Conservation (phyloP, 53 echinoderm and acorn worm genomes). For the Pentamera pediparva region DNA sequence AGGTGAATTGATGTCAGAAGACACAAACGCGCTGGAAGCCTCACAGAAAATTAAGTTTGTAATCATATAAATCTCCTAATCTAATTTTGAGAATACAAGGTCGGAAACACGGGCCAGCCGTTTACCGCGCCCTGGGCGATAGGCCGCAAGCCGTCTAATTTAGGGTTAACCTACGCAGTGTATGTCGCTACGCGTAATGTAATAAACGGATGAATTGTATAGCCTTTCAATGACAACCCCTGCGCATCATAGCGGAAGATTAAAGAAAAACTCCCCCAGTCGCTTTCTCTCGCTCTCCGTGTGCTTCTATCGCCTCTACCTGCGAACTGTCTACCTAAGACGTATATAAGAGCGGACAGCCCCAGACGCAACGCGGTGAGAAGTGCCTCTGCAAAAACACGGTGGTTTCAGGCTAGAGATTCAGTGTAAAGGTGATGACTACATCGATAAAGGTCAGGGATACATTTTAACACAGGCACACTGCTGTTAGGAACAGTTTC, state of each 20-base stretch:
- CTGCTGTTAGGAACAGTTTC: too few relatives aligned
- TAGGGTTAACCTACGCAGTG: not conserved
- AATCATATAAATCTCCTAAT: slow-evolving; percentile 32
- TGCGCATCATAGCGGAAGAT: slow-evolving; percentile 29
- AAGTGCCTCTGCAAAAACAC: too few relatives aligned
- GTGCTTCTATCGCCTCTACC: not conserved
- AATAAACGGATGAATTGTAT: slow-evolving; percentile 8
- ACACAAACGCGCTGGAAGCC: slow-evolving; percentile 29
- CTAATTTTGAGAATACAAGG: slow-evolving; percentile 35
- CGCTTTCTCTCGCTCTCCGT: not conserved
- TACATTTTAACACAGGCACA: too few relatives aligned
- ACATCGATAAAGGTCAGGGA: too few relatives aligned
- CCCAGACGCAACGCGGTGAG: too few relatives aligned
- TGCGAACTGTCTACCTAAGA: slow-evolving; percentile 13
- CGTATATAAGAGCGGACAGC: too few relatives aligned
- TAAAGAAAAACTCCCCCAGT: slow-evolving; percentile 23
- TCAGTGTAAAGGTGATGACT: too few relatives aligned
- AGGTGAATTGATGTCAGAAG: slow-evolving; percentile 33
- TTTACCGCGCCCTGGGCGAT: slow-evolving; percentile 5
- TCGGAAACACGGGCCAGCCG: slow-evolving; percentile 20
- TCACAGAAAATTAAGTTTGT: slow-evolving; percentile 32
- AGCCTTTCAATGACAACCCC: not conserved
- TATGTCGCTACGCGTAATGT: slow-evolving; percentile 16
- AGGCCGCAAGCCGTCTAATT: slow-evolving; percentile 20
- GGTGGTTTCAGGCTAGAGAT: too few relatives aligned